Evolutionary conservation across 2,113 vertebrate species (phyloP), one percentile per base, ranked within the genome.

Genomic region (Rhineura floridana): DNA sequence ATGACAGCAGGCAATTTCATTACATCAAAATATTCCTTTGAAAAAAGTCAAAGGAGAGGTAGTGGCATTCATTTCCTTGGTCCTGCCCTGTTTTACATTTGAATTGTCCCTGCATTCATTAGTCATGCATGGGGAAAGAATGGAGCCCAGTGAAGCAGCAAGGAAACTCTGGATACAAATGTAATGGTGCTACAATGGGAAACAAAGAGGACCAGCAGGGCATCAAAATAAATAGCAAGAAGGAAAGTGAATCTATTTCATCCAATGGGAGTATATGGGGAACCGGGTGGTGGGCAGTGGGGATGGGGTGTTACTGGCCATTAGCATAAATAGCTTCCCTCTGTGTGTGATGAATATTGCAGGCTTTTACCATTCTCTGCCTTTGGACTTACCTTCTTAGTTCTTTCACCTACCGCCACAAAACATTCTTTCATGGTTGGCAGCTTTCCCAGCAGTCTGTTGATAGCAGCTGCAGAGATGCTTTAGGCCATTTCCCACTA

Each of bases 401-500:
- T 6, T 6, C 33, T 83, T 88, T 83, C 69, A 6, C 50, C 28
- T 88, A 81, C 77, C 55, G 77, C n/a, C 55, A 67, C n/a, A 52
- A 88, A 83, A 83, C 70, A 52, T 39, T 50, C 44, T 88, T 88
- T 88, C 87, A 88, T 77, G 87, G 70, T 88, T 17, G 72, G 81
- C 55, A 65, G 70, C n/a, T 67, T 65, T 90, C 77, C 70, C 80
- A 52, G 23, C 9, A 81, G 83, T 8, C 46, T 39, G 79, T 52
- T 85, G 39, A 88, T 86, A 88, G 85, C 87, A 88, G 79, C 76
- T n/a, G 50, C 84, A 50, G 62, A 83, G 67, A 25, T 21, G 46
- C 69, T 78, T 90, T 83, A 55, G 48, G 36, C 42, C 55, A 88
- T 85, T 88, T 89, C n/a, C 87, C 59, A 86, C 84, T 92, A 87